Base-by-base conservation (phyloP, 2,797 vertebrate genomes). In the Bucorvus abyssinicus region DNA sequence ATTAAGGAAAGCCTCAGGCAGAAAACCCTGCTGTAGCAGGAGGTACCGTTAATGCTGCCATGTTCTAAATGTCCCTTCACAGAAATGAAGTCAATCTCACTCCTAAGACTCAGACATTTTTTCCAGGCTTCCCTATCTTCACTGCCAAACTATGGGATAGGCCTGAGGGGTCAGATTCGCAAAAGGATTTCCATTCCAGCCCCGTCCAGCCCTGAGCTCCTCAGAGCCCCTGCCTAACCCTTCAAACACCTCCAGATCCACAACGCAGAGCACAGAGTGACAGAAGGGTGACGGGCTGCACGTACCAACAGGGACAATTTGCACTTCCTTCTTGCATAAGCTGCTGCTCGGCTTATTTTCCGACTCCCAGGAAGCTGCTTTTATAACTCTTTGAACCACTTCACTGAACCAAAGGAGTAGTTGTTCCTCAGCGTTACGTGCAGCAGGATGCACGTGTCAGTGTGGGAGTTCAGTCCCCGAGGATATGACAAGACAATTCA, bases 401-500 rank as follows among this genome's bases (percentile, higher is more conserved):
- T 91, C 73, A 88, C 94, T 94, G 86, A 93, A 93, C 77, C 0
- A 3, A 44, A 90, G 77, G 76, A 96, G 93, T 59, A 60, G 93
- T 81, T 93, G 91, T 81, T 96, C 93, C 84, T 95, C 84, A 96
- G 89, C 1, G 0, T 65, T 80, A 74, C 83, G 81, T 78, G 93
- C 91, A 96, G 95, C 78, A 95, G 88, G 93, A 95, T 61, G 94
- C 80, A 86, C 80, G 86, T 78, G 91, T 88, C 91, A 90, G 91
- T 14, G 63, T 95, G 88, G 94, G 95, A 95, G 94, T 93, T 83
- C 76, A 64, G 3, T 89, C 91, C 96, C 89, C 3, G 19, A 90
- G 83, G 94, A 76, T 59, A 18, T 53, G 87, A 87, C 95, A 87
- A 77, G 52, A 74, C 84, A 85, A 81, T 82, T 93, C 85, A 90